A percentile compares a stretch with the other conserved stretches of the same genome.
phyloP scores from a whole-genome alignment of 2,113 vertebrate species.

The Lipophrys pholis region DNA sequence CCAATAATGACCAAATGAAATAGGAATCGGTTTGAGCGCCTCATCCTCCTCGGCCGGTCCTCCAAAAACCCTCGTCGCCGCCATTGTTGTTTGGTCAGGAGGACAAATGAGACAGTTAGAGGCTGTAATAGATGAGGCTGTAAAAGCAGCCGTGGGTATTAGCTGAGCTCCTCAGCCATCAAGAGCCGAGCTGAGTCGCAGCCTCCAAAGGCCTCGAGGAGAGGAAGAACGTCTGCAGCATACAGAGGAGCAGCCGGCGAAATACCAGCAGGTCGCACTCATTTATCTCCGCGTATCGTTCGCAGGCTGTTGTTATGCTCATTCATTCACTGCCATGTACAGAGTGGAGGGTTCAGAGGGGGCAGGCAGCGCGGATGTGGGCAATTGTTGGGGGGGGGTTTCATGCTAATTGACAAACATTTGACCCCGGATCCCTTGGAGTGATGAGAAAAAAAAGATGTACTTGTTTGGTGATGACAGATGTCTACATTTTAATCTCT shows the following conservation, averaged over 20 bases:
- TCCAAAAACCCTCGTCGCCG: conserved; percentile 16
- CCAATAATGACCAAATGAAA: conserved; percentile 76
- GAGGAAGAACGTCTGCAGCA: conserved; percentile 40
- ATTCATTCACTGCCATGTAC: conserved; percentile 34
- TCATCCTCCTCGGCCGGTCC: neutral
- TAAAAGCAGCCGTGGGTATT: conserved; percentile 50
- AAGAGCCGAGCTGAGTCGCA: conserved; percentile 41
- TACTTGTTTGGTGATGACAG: too few species aligned
- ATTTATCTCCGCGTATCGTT: conserved; percentile 68
- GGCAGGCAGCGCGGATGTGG: conserved; percentile 46
- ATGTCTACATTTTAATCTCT: too few species aligned
- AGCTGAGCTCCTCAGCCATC: conserved; percentile 57
- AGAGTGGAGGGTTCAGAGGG: conserved; percentile 44
- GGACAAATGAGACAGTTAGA: conserved; percentile 72
- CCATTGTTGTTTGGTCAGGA: conserved; percentile 64
- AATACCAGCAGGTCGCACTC: conserved; percentile 58
- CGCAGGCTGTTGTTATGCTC: conserved; percentile 61
- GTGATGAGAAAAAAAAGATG: too few species aligned
- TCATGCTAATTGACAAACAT: conserved; percentile 53
- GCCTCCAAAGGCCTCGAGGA: conserved; percentile 59
- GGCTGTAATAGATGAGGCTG: conserved; percentile 65
- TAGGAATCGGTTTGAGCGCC: conserved; percentile 42
- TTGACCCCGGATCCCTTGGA: conserved; percentile 42
- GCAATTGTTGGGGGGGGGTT: conserved; percentile 21
- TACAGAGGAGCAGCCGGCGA: conserved; percentile 60